These are phyloP conservation scores for Epizoanthus ramosus DNA, from an alignment of 92 coral and sea anemone species.

Conservation along the genomic window DNA sequence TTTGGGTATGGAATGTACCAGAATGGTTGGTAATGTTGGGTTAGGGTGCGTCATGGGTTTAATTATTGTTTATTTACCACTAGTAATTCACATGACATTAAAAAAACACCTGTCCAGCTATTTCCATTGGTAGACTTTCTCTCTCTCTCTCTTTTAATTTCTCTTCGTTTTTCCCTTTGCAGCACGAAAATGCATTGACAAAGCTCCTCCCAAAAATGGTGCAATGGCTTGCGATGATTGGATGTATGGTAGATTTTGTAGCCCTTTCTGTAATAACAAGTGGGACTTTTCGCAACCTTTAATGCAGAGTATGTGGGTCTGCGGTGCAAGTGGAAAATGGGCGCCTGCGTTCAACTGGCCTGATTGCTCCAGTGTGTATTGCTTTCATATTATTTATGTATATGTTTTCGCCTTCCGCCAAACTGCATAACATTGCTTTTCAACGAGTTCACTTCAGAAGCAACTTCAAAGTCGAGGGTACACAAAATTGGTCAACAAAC, in stretches of 20 bases:
- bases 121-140: no score
- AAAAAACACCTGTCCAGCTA: no score
- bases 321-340: constrained; percentile 39
- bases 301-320: not conserved
- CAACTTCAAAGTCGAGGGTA: no score
- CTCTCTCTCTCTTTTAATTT: not conserved
- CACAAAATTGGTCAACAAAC: no score
- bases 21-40: no score
- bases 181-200: constrained; percentile 28
- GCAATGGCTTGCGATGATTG: constrained; percentile 53
- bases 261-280: constrained; percentile 21
- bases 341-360: constrained; percentile 23
- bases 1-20: no score
- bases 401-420: no score
- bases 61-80: no score
- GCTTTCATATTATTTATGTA: not conserved
- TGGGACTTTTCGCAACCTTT: constrained; percentile 32
- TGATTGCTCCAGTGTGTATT: constrained; percentile 35
- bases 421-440: no score
- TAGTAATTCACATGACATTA: no score
- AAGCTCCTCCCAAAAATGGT: constrained; percentile 39
- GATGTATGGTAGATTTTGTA: constrained; percentile 23
- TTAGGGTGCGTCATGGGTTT: no score
- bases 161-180: not conserved
- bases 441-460: no score